Evolutionary conservation across 92 coral and sea anemone genomes (phyloP).

Genomic region (Zoanthus sansibaricus): DNA sequence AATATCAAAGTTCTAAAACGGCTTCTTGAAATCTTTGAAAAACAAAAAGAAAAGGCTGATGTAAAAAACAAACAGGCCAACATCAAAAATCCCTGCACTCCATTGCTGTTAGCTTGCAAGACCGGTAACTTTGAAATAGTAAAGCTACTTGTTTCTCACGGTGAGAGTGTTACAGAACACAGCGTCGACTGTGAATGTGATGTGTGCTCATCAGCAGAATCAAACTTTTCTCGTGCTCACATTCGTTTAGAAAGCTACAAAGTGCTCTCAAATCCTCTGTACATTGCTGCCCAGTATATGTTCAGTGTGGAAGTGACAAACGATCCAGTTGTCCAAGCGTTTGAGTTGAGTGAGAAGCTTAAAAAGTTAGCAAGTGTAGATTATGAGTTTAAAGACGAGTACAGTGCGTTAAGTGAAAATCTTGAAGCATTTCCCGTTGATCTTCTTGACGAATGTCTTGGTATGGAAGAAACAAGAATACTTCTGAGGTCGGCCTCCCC

Average conservation of each 20-base stretch:
- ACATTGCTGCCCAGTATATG: conserved; percentile 48
- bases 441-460: conserved; percentile 50
- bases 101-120: conserved; percentile 48
- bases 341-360: conserved; percentile 42
- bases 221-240: conserved; percentile 26
- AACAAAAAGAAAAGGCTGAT: background rate
- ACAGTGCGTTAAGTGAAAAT: background rate
- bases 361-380: conserved; percentile 30
- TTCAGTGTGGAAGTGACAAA: background rate
- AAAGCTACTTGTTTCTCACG: conserved; percentile 47
- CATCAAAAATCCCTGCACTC: background rate
- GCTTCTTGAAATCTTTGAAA: conserved; percentile 19
- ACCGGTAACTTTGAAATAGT: conserved; percentile 47
- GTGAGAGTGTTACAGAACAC: conserved; percentile 30
- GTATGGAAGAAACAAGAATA: conserved; percentile 51
- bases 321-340: conserved; percentile 49
- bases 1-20: conserved; percentile 15
- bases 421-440: conserved; percentile 54
- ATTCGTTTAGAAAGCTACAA: conserved; percentile 43
- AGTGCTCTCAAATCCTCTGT: conserved; percentile 48
- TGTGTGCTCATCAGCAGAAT: background rate
- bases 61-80: background rate
- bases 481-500: conserved; percentile 37
- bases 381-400: conserved; percentile 54
- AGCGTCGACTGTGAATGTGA: background rate